Conservation (phyloP, 1,140 invertebrate genomes). For the Thrips palmi region DNA sequence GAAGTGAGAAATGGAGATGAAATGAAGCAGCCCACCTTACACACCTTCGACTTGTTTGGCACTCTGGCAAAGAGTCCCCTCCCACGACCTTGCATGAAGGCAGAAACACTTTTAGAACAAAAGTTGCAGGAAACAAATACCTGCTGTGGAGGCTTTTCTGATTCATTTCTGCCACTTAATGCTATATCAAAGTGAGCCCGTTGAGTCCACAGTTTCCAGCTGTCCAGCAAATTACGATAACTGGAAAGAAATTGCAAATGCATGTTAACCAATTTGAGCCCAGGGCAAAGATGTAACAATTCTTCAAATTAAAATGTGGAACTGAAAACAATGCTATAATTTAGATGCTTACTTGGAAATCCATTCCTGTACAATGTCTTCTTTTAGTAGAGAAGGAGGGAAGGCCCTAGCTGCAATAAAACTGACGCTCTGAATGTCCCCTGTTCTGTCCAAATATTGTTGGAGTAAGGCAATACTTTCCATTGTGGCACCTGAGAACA, state of each 20-base stretch:
- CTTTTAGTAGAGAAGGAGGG: slow-evolving; percentile 39
- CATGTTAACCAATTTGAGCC: no score
- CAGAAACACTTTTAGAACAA: slow-evolving; percentile 82
- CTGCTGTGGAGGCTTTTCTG: slow-evolving; percentile 46
- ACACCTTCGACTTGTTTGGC: slow-evolving; percentile 42
- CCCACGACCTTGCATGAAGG: slow-evolving; percentile 41
- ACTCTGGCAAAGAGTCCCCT: slow-evolving; percentile 40
- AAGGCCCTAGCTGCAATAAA: slow-evolving; percentile 58
- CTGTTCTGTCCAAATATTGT: slow-evolving; percentile 72
- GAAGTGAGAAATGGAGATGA: no score
- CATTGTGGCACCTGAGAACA: slow-evolving; percentile 35
- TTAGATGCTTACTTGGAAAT: slow-evolving; percentile 36
- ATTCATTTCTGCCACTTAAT: slow-evolving; percentile 37
- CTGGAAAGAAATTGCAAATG: slow-evolving; percentile 25
- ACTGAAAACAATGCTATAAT: slow-evolving; percentile 6
- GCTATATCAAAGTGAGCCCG: slow-evolving; percentile 59
- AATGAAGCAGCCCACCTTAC: no score
- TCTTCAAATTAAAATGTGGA: slow-evolving; percentile 8
- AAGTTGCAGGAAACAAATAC: slow-evolving; percentile 85
- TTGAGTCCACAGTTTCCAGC: slow-evolving; percentile 65
- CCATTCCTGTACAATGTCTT: slow-evolving; percentile 48
- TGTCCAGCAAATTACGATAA: slow-evolving; percentile 54
- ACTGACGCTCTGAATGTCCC: slow-evolving; percentile 82
- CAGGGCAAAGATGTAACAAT: no score
- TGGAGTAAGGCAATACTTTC: slow-evolving; percentile 69